Percentiles rank a stretch among this genome's conserved stretches.
These are phyloP conservation scores for Donacobius atricapilla DNA, from an alignment of 2,113 vertebrate species.

Conservation along the genomic window DNA sequence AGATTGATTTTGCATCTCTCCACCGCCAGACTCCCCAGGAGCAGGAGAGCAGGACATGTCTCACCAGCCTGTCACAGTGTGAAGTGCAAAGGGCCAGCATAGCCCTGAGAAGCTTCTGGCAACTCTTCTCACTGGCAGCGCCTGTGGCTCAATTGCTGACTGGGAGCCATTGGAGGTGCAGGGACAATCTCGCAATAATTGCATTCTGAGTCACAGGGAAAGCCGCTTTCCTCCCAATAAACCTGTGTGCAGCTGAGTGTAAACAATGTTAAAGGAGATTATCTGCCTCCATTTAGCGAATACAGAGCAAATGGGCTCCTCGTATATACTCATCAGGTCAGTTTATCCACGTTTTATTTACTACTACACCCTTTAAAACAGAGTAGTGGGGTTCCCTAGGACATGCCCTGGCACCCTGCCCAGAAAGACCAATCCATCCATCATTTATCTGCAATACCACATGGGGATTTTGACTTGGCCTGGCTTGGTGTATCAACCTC, in stretches of 20 bases:
- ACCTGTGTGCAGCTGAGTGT: not conserved
- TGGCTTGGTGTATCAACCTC: not conserved
- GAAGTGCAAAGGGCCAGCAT: rapidly evolving
- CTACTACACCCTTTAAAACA: not conserved
- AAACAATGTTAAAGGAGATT: constrained; percentile 16
- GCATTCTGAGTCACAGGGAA: not conserved
- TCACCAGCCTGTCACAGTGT: not conserved
- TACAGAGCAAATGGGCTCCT: not conserved
- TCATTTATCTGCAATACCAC: not conserved
- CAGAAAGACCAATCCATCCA: not conserved
- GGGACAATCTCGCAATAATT: not conserved
- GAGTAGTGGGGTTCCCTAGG: not conserved
- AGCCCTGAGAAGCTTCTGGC: not conserved
- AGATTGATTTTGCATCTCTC: not conserved
- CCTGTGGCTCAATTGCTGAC: not conserved
- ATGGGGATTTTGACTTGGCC: not conserved
- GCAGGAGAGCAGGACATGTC: not conserved
- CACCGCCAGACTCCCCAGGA: not conserved
- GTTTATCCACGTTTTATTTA: not conserved
- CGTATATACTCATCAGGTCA: not conserved
- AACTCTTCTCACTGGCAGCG: not conserved
- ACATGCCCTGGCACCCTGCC: not conserved
- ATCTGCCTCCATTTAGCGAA: not conserved
- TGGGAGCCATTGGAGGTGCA: not conserved
- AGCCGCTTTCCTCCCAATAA: constrained; percentile 12